A percentile compares a stretch with the other conserved stretches of the same genome.
Conservation (phyloP, 2,888 invertebrate genomes). For the Parnassius glacialis region DNA sequence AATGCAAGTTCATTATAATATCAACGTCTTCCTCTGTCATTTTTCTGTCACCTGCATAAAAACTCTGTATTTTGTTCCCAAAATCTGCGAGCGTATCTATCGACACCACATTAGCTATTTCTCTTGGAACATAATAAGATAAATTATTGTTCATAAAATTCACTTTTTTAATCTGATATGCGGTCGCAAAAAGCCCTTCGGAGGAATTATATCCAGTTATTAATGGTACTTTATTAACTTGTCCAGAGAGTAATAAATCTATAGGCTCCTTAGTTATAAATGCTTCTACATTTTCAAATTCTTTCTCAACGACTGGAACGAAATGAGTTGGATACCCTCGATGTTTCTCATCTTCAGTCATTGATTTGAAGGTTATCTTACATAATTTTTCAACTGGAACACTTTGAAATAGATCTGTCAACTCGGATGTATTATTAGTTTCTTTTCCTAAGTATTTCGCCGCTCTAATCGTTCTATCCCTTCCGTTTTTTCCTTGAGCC, state of each 20-base stretch:
- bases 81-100: conserved; percentile 40
- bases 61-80: conserved; percentile 48
- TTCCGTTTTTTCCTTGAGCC: conserved; percentile 30
- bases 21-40: conserved; percentile 37
- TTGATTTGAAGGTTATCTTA: conserved; percentile 41
- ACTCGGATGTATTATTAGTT: conserved; percentile 31
- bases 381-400: conserved; percentile 45
- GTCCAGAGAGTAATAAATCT: conserved; percentile 40
- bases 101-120: conserved; percentile 41
- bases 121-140: conserved; percentile 47
- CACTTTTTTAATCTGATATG: conserved; percentile 39
- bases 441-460: conserved; percentile 37
- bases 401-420: conserved; percentile 37
- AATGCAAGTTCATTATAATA: conserved; percentile 42
- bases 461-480: conserved; percentile 45
- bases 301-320: conserved; percentile 54
- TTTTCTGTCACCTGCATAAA: conserved; percentile 46
- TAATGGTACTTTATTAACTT: conserved; percentile 48
- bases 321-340: conserved; percentile 52
- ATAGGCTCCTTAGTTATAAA: conserved; percentile 50
- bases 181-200: conserved; percentile 49
- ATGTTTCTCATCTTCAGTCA: conserved; percentile 47
- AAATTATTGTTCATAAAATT: conserved; percentile 44
- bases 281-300: conserved; percentile 43
- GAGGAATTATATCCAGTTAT: conserved; percentile 56